Base-by-base conservation (phyloP, 2,797 vertebrate species). In the Botia almorhae region DNA sequence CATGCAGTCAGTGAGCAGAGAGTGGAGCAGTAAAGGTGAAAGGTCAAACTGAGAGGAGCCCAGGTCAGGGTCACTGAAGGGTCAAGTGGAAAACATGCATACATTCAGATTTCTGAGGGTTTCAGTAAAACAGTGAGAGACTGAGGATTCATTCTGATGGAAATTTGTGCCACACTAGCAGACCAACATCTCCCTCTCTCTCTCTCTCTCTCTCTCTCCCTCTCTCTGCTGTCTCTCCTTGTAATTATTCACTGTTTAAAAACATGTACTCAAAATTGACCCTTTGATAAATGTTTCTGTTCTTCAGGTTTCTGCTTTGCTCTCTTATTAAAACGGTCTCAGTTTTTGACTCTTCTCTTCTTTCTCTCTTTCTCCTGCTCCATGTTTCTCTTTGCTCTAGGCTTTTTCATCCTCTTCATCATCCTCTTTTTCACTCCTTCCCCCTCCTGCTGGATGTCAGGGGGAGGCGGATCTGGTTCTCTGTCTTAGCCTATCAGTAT, bases 401-500 rank as follows among this genome's bases (percentile, higher is more conserved):
- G 39, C 64, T 51, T 95, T 96, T 91, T 97, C 94, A 88, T 96
- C 97, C 87, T 95, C 96, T 89, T 97, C 96, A 89, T 97, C 96
- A 92, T 96, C 97, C 76, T 96, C 97, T 93, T 94, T 98, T 92
- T 97, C 96, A 91, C 96, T 96, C 95, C 95, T 96, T 94, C 96
- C 97, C 95, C 96, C 95, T 91, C 93, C 96, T 92, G 92, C 95
- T 86, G 96, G 95, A 93, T 92, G 91, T 89, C 91, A 94, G 89
- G 97, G 98, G 95, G 98, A 97, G 95, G 88, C 85, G 89, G 93
- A 92, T 94, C 93, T 96, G 92, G 86, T 93, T 93, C 94, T 95
- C 93, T 95, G 96, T 91, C 94, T 98, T 96, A 97, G 95, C 96
- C 95, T 97, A 90, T 99, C 97, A 91, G 92, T 97, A 94, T 99